Base-by-base conservation (phyloP, 1,140 invertebrate species). In the Oncopodura yosiiana region DNA sequence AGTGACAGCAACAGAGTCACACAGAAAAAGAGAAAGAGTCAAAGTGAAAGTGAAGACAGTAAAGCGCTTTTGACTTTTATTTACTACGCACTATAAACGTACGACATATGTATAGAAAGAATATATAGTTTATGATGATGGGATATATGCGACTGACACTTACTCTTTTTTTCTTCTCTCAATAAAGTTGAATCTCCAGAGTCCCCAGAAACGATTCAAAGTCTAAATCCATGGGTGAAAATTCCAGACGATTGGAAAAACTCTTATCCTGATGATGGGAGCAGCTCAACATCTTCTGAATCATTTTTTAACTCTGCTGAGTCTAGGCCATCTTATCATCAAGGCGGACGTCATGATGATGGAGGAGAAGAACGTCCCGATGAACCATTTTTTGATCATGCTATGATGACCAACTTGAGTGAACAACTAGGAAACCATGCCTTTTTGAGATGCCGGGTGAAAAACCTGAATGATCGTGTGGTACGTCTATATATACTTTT, bases 391-490 rank as follows among this genome's bases (percentile, higher is more conserved):
- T 76, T 60, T 62, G 77, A 81, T 66, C 83, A 84, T 70, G 82
- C 81, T 61, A 83, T 81, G 14, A 75, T 80, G 30, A 78, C 76
- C 56, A 88, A 88, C 67, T 78, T 87, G 44, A 88, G 85, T 3
- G 84, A 86, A 9, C 86, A 88, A 66, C 71, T 88, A 18, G 86
- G 86, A 16, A 83, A 82, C 45, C 85, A 83, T 1, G 86, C 86
- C 21, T 88, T 86, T 69, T 75, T 89, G n/a, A 82, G 87, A 69
- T 90, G 87, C 69, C 75, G 78, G 67, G 80, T 83, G 56, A 74
- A 81, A 52, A 81, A 80, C 69, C 72, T 80, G 39, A 77, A 77
- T 6, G 80, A 81, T 66, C 70, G 78, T 68, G 78, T 78, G 65
- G 78, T 81, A 66, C 75, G 74, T 77, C 51, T 49, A 30, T 21